Percentiles rank a stretch among this genome's conserved stretches.
These are phyloP conservation scores for Anolis apletophallus DNA, from an alignment of 2,797 vertebrate species.

Conservation along the genomic window DNA sequence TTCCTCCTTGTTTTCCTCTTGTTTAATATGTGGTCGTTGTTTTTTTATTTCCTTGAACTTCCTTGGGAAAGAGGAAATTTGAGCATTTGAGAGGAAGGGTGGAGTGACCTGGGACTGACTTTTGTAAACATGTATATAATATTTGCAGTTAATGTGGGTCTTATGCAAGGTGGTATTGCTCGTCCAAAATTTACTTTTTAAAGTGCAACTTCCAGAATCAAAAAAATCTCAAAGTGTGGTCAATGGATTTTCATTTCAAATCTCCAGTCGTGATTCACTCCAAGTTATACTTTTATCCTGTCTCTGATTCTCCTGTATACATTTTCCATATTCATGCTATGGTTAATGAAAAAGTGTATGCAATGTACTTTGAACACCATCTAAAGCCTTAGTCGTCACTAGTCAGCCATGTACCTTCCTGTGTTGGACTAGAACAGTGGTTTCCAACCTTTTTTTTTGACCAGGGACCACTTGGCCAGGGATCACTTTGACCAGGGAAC, in stretches of 20 bases:
- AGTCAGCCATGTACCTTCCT: not conserved
- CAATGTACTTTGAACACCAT: not conserved
- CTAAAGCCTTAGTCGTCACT: not conserved
- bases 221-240: too few relatives aligned
- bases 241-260: too few relatives aligned
- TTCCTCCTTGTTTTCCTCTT: slow-evolving; percentile 61
- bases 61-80: slow-evolving; percentile 60
- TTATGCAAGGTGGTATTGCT: not conserved
- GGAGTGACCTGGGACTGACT: not conserved
- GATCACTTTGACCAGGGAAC: too few relatives aligned
- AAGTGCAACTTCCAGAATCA: too few relatives aligned
- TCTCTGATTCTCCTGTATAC: not conserved
- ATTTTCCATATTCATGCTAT: too few relatives aligned
- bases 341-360: not conserved
- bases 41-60: slow-evolving; percentile 66
- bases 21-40: slow-evolving; percentile 28
- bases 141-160: not conserved
- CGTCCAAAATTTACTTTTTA: too few relatives aligned
- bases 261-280: too few relatives aligned
- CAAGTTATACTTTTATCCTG: too few relatives aligned
- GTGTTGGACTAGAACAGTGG: not conserved
- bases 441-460: too few relatives aligned
- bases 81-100: slow-evolving; percentile 23
- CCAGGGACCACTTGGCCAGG: too few relatives aligned
- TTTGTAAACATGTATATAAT: not conserved